phyloP scores from a whole-genome alignment of 1,140 invertebrate genomes.

The Hypsibius dujardini region DNA sequence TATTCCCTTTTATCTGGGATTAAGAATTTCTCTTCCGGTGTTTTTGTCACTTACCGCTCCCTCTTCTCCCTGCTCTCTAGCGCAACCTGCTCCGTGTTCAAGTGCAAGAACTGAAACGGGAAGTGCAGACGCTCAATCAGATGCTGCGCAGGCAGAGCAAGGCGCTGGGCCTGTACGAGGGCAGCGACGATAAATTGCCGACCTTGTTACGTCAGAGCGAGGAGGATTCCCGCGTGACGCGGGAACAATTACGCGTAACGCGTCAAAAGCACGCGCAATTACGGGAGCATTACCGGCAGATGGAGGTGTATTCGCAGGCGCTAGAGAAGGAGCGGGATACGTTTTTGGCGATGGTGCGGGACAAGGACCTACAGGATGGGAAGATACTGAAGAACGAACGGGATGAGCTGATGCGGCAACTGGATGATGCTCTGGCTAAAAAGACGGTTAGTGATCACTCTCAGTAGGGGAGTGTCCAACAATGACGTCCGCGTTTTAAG shows the following conservation, averaged over 20 bases:
- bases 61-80: neutral
- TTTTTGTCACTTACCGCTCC: no score
- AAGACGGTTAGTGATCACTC: no score
- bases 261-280: neutral
- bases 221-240: neutral
- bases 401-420: neutral
- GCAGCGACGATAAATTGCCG: neutral
- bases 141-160: neutral
- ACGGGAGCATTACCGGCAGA: neutral
- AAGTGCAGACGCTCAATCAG: neutral
- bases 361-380: neutral
- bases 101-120: neutral
- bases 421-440: neutral
- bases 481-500: no score
- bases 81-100: slow-evolving; percentile 4
- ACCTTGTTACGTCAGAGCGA: neutral
- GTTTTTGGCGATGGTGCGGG: neutral
- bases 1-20: no score
- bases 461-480: no score
- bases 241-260: neutral
- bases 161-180: neutral
- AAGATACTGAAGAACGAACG: neutral
- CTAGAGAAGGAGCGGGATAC: neutral
- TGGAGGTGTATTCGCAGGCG: neutral
- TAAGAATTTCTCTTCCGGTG: no score